phyloP scores from a whole-genome alignment of 2,797 vertebrate genomes.

The Phoeniculus purpureus region DNA sequence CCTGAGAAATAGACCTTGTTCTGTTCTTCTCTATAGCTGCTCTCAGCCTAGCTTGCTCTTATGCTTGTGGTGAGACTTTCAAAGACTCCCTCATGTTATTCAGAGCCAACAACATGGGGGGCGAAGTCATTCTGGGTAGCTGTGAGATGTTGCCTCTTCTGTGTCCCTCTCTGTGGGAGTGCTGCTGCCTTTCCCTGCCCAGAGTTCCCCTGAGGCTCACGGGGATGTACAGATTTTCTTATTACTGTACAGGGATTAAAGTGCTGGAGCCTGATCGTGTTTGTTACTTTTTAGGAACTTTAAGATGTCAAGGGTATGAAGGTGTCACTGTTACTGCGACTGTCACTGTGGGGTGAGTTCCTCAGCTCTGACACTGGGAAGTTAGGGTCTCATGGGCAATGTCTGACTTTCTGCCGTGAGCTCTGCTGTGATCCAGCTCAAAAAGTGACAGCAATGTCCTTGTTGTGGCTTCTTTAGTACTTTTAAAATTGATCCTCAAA shows the following conservation, averaged over 20 bases:
- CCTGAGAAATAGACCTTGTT: slow-evolving; percentile 42
- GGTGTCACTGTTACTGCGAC: not conserved
- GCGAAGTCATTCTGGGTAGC: not conserved
- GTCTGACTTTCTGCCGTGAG: not conserved
- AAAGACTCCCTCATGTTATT: not conserved
- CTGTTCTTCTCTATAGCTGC: slow-evolving; percentile 23
- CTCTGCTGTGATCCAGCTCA: not conserved
- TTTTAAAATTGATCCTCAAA: not conserved
- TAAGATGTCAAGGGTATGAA: not conserved
- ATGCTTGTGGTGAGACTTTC: not conserved
- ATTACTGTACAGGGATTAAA: not conserved
- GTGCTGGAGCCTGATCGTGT: not conserved
- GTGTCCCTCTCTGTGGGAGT: not conserved
- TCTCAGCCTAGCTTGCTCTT: not conserved
- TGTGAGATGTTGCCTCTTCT: not conserved
- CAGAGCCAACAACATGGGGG: not conserved
- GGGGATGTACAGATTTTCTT: not conserved
- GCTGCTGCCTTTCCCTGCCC: not conserved
- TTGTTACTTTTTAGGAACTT: not conserved
- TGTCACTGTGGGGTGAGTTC: no score
- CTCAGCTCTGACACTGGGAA: not conserved
- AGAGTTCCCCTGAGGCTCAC: accelerated
- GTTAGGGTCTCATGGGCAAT: not conserved
- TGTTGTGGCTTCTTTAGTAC: not conserved
- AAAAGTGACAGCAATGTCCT: not conserved